Base-by-base conservation (phyloP, 2,888 invertebrate genomes). In the Polydrusus pterygomalis region DNA sequence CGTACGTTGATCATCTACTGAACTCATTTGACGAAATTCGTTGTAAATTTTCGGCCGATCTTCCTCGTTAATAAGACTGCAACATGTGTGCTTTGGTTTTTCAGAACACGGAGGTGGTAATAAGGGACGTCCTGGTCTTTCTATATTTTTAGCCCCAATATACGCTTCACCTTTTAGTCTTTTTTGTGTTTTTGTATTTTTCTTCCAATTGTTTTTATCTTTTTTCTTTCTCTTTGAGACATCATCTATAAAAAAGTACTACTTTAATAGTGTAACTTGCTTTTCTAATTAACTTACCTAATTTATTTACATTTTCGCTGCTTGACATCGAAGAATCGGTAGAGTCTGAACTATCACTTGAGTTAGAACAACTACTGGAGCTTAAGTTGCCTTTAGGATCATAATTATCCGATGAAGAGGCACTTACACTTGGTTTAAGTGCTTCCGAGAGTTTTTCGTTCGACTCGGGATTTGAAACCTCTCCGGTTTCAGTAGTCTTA, bases 71-170 rank as follows among this genome's bases (percentile, higher is more conserved):
- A 81, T 77, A 51, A 38, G 62, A 54, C 20, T 70, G 45, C 30
- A 69, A 70, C 80, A 82, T 78, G 77, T 80, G 70, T 82, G 79
- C 70, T 81, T 81, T 68, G 77, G 70, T 70, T 75, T 79, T 34
- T 43, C 73, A 47, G 71, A 45, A 73, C 82, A 82, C 51, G 80
- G 80, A 18, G 60, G 17, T 15, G 77, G 77, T 62, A 77, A 68
- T 18, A 77, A 77, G 75, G 74, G 80, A 13, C 72, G 17, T 40
- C 65, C 65, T 34, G 64, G 74, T 71, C 74, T 76, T 17, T 54
- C 51, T n/a, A 67, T 47, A 49, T 60, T 70, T 62, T 64, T 71
- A 68, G 68, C 65, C 20, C 75, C 62, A 60, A 75, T 58, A 70
- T 75, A 79, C 25, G 77, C 63, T 58, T 78, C 78, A 40, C 77